Base-by-base conservation (phyloP, 2,888 invertebrate genomes). In the Drosophila formosana region DNA sequence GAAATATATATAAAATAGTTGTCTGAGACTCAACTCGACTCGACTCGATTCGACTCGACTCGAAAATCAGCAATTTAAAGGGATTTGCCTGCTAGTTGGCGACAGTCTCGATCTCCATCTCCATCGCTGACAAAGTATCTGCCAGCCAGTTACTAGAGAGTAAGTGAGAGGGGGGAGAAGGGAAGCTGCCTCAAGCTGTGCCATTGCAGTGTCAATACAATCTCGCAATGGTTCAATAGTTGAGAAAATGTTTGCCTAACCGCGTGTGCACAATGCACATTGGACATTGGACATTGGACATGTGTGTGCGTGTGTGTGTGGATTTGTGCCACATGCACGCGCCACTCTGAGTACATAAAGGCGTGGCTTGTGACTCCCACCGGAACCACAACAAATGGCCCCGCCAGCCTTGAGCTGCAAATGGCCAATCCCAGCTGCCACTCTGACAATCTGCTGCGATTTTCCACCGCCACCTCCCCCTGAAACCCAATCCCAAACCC, bases 201-300 rank as follows among this genome's bases (percentile, higher is more conserved):
- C 62, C 51, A 47, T 69, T 13, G 72, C 72, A 75, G 67, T 77
- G 83, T 82, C 86, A 85, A 86, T 85, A 82, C 83, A 81, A 85
- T 78, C 73, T 79, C 65, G 88, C 81, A 85, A 75, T 81, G 83
- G 86, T 86, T 85, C 86, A 88, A 88, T 85, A 73, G 86, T 81
- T 85, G 88, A 74, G 75, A 88, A 88, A 86, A 86, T 83, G 85
- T 86, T 88, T 86, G 88, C 64, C 74, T 72, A 88, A 86, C 83
- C 87, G 78, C 86, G 80, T 80, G 70, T 63, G 70, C 74, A 80
- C 80, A 80, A 75, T 75, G 72, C 81, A 64, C 80, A 67, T 41
- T 62, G 80, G 70, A 78, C 81, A 71, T 76, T 61, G 63, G 47
- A 66, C 57, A 13, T 37, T 28, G 8, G 25, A 64, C 66, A 75